These are phyloP conservation scores for Ariolimax columbianus DNA, from an alignment of 2,888 invertebrate genomes.

Conservation along the genomic window DNA sequence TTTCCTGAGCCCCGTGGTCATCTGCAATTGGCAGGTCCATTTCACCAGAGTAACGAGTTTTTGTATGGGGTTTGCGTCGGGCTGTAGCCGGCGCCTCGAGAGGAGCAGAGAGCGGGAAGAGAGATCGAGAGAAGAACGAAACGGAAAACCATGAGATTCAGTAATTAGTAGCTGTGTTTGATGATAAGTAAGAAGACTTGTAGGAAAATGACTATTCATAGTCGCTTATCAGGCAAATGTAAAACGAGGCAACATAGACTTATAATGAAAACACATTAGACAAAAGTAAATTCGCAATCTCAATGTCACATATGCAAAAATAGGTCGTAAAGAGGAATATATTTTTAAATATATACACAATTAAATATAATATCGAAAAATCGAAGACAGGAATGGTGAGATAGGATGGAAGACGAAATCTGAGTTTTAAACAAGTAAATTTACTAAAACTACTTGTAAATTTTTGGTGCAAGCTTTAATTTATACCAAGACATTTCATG, in stretches of 20 bases:
- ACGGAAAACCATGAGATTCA: background rate
- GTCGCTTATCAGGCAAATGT: background rate
- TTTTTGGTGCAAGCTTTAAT: no score
- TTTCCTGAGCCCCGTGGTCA: constrained; percentile 2
- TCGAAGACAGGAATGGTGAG: no score
- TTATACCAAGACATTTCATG: no score
- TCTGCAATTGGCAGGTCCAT: constrained; percentile 45
- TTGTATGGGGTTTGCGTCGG: background rate
- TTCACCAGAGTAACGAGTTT: constrained; percentile 30
- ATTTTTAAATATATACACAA: no score
- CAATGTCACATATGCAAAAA: no score
- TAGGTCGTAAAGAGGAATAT: no score
- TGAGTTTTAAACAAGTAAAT: no score
- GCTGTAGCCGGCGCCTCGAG: background rate
- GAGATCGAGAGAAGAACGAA: background rate
- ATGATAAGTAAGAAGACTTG: background rate
- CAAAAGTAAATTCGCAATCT: no score
- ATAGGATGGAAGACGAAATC: no score
- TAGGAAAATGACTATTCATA: background rate
- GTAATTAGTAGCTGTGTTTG: background rate
- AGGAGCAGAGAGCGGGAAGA: background rate
- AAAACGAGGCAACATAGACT: background rate
- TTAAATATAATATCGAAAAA: no score
- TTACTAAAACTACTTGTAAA: no score
- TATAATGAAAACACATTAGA: background rate